Percentiles rank a stretch among this genome's conserved stretches.
phyloP scores from a whole-genome alignment of 2,888 invertebrate species.

The Xestia rhomboidea region DNA sequence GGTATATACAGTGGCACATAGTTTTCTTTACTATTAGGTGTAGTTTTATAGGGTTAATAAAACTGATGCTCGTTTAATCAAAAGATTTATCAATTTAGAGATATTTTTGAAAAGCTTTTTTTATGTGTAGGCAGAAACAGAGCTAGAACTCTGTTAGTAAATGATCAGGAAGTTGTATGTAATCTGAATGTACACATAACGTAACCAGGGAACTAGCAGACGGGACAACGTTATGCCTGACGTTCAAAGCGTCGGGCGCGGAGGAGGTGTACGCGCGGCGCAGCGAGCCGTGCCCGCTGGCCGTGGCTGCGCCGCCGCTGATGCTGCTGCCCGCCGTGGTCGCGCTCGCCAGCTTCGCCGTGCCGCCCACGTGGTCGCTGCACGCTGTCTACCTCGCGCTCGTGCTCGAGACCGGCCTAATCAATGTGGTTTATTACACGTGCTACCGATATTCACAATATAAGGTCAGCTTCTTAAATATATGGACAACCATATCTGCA shows the following conservation, averaged over 20 bases:
- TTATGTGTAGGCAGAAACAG: background rate
- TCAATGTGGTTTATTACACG: conserved; percentile 82
- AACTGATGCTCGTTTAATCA: conserved; percentile 12
- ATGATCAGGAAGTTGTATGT: background rate
- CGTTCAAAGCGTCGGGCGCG: conserved; percentile 81
- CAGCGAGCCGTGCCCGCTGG: conserved; percentile 81
- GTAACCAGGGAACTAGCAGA: conserved; percentile 84
- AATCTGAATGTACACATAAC: background rate
- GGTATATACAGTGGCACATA: conserved; percentile 41
- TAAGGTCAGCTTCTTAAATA: conserved; percentile 75
- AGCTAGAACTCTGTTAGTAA: background rate
- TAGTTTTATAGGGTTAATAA: conserved; percentile 42
- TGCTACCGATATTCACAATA: conserved; percentile 80
- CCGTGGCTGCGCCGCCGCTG: conserved; percentile 83
- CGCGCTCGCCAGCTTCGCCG: conserved; percentile 80
- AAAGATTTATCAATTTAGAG: background rate
- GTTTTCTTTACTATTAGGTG: conserved; percentile 42
- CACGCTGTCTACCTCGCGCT: conserved; percentile 82
- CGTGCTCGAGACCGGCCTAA: conserved; percentile 80
- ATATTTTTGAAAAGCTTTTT: background rate
- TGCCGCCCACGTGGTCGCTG: conserved; percentile 80
- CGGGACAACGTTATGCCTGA: conserved; percentile 84
- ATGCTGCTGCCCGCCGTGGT: conserved; percentile 85
- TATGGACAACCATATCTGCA: background rate
- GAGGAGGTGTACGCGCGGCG: conserved; percentile 82